Base-by-base conservation (phyloP, 2,113 vertebrate genomes). In the Cololabis saira region DNA sequence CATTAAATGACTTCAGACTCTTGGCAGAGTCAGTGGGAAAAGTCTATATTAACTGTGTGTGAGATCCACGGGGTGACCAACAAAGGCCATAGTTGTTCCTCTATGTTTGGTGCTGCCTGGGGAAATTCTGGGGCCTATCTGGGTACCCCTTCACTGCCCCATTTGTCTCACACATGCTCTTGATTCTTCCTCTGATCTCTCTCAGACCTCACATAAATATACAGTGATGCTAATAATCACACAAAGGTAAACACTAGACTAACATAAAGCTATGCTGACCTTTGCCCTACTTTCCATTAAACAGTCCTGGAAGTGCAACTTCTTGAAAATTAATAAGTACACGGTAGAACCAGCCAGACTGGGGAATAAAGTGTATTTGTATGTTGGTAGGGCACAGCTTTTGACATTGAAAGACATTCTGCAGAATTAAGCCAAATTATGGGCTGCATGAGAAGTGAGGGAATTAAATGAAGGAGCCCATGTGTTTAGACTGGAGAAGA, bases 1-100 rank as follows among this genome's bases (percentile, higher is more conserved):
- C 92, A 90, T 90, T 92, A 93, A 92, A 95, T 92, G 91, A 93
- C 91, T 94, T 93, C 87, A 92, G 91, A 89, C 90, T 94, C 80
- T 89, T 93, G 92, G 93, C 90, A 93, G 86, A 84, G 91, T 85
- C 50, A 75, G 87, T 87, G 89, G 91, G 91, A 91, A 93, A 93
- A 91, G 88, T 93, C 92, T 91, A 89, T 90, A 92, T 91, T 94
- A 92, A 93, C 93, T 90, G 87, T 61, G 37, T 90, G 89, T 91
- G 91, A 91, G 92, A 92, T 91, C 91, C 87, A 83, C 8, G 3
- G 76, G 76, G 73, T 80, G 78, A 91, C 90, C 87, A 90, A 92
- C 79, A 93, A 91, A 67, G 87, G 85, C 90, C 67, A 74, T 88
- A 55, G 87, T 92, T 89, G 83, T 90, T 93, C 87, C 74, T 85